Base-by-base conservation (phyloP, 1,140 invertebrate species). In the Thaumetopoea pityocampa region DNA sequence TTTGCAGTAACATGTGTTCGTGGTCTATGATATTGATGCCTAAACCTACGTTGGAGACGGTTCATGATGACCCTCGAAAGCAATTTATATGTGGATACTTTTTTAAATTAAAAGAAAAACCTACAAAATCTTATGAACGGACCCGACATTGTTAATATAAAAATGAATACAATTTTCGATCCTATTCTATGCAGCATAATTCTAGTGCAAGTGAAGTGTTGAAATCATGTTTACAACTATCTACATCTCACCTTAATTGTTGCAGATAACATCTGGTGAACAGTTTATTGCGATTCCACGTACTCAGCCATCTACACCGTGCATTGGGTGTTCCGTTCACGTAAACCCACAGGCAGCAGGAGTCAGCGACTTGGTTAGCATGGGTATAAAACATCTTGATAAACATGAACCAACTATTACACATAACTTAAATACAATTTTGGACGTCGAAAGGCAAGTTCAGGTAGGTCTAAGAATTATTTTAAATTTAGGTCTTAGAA, bases 201-300 rank as follows among this genome's bases (percentile, higher is more conserved):
- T n/a, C n/a, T n/a, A n/a, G n/a, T 30, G 7, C 8, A 9, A 9
- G 6, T 17, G 5, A n/a, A 1, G n/a, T 4, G 14, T 5, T 8
- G 18, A 5, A 29, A 29, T 15, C 1, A 3, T 4, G 5, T 12
- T 6, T 6, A 27, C 5, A 2, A 3, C 5, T 27, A 5, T 27
- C 11, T 3, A 5, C 11, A 24, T 22, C 1, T 1, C 9, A 7
- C 11, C 11, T 5, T 17, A 7, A 17, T 41, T 50, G 16, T 53
- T 51, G 8, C 44, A 86, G 85, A 60, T 67, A 4, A 74, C 77
- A 5, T 85, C 85, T 14, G 81, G 83, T 5, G 85, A 86, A 51
- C 77, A 86, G 51, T 85, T 86, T 37, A 63, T 86, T 19, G 85
- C 83, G 17, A 58, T 85, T 23, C 72, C 73, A n/a, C 55, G 76